Evolutionary conservation across 2,797 vertebrate species (phyloP).

Genomic region (Premnoplex brunnescens): DNA sequence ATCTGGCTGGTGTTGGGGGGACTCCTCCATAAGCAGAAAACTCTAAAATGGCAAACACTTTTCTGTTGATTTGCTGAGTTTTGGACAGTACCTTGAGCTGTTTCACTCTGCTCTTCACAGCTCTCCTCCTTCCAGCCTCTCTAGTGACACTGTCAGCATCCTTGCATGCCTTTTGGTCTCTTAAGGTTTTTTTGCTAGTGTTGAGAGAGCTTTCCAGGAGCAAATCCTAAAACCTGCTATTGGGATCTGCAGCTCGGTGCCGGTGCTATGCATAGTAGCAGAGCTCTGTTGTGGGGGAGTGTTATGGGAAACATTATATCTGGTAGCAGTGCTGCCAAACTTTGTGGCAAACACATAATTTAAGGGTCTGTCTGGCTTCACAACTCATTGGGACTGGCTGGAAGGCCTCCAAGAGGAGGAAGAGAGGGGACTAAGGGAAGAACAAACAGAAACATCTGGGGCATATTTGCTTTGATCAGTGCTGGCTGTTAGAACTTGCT

Average conservation of each 20-base stretch:
- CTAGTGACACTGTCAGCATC: not conserved
- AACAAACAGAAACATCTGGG: not conserved
- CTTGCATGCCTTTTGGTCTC: not conserved
- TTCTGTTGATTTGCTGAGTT: not conserved
- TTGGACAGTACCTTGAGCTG: fast-evolving
- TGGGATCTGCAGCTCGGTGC: not conserved
- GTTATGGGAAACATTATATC: not conserved
- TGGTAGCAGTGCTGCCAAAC: not conserved
- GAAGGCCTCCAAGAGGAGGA: not conserved
- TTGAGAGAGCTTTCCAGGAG: not conserved
- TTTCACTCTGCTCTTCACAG: not conserved
- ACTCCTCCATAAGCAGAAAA: not conserved
- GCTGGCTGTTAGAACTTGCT: not conserved
- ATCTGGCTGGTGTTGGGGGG: not conserved
- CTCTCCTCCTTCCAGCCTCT: not conserved
- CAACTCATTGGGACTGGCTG: not conserved
- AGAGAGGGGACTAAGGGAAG: not conserved
- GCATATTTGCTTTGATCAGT: not conserved
- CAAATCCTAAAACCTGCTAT: not conserved
- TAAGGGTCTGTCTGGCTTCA: not conserved
- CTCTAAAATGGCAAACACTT: not conserved
- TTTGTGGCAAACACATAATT: not conserved
- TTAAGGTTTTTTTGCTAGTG: not conserved
- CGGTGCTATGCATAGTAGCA: not conserved
- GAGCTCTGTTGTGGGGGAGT: constrained; percentile 38